Base-by-base conservation (phyloP, 2,797 vertebrate species). In the Hemibagrus guttatus region DNA sequence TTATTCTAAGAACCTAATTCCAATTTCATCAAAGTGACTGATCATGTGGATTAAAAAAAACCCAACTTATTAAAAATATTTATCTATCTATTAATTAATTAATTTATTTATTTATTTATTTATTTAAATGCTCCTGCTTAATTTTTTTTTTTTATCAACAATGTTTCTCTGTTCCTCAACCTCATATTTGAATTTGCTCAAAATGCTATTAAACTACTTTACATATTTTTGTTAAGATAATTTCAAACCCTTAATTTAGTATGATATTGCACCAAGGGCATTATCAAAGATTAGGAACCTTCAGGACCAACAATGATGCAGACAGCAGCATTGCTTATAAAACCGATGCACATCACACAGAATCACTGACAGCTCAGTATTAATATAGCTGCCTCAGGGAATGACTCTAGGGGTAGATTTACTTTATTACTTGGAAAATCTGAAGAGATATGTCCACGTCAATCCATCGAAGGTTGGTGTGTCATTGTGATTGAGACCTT, bases 311-410 rank as follows among this genome's bases (percentile, higher is more conserved):
- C 42, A 64, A 64, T 49, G 26, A 80, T 42, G 23, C 56, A 81
- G 80, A 56, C 16, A 81, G 14, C 42, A 52, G 35, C 61, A 52
- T 9, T 42, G 31, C 42, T 49, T 81, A n/a, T 66, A 6, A 66
- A 49, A 66, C 23, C 16, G 16, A 13, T 1, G 26, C 52, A 28
- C 9, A 66, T 63, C 42, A 81, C 61, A 49, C 16, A 81, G 80
- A 66, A 66, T 49, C 42, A 49, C 59, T 81, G 79, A 81, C 61
- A 81, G 80, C 39, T 52, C 59, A 31, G 21, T 66, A 82, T 82
- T 82, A 82, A 31, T 82, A 66, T 28, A 52, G n/a, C 17, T 0
- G n/a, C n/a, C 61, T 66, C 16, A 52, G 61, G 80, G 26, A 52
- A 28, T 64, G n/a, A 31, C 23, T 49, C n/a, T 21, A 61, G 42